These are phyloP conservation scores for Arrhopalites spinosus DNA, from an alignment of 2,888 invertebrate genomes.

Conservation along the genomic window DNA sequence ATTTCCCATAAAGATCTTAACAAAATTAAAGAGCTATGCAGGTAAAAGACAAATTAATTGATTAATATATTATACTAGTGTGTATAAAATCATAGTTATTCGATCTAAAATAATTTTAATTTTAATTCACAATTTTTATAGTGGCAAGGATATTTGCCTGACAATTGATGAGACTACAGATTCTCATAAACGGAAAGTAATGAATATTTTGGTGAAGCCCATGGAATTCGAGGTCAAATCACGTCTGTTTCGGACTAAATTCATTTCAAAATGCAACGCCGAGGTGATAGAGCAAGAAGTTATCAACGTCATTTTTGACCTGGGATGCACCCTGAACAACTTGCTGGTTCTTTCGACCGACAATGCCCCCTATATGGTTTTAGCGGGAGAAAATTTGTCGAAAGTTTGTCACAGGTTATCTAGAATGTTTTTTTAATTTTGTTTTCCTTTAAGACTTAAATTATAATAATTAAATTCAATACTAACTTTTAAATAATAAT, in stretches of 20 bases:
- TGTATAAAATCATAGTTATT: no score
- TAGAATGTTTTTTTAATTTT: no score
- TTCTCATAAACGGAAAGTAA: neutral
- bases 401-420: neutral
- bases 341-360: neutral
- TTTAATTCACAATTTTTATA: no score
- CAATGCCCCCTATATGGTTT: slow-evolving; percentile 14
- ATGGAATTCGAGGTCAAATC: neutral
- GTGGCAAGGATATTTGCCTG: neutral
- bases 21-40: neutral
- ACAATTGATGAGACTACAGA: slow-evolving; percentile 3
- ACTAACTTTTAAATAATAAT: no score
- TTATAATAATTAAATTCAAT: no score
- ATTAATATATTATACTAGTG: no score
- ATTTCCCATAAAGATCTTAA: neutral
- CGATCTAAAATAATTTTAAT: no score
- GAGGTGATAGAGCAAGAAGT: neutral
- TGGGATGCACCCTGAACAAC: no score
- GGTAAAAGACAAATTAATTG: no score
- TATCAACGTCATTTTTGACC: neutral
- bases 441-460: no score
- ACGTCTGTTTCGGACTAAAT: neutral
- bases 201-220: slow-evolving; percentile 2
- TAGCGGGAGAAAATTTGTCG: neutral
- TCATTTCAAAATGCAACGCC: neutral